These are phyloP conservation scores for Syngnathus acus DNA, from an alignment of 2,797 vertebrate genomes.

Conservation along the genomic window DNA sequence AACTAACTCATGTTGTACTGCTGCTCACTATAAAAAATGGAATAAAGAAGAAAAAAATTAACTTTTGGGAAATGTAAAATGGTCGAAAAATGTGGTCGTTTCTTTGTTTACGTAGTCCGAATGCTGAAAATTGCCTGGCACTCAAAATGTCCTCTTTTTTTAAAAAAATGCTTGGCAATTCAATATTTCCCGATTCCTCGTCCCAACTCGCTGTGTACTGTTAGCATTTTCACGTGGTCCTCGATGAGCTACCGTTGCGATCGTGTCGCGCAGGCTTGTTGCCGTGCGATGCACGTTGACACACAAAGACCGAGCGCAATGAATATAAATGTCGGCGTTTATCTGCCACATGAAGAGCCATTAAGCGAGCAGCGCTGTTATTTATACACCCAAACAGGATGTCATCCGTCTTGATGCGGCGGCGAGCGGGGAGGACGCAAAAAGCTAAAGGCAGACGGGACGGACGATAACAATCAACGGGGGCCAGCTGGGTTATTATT, in stretches of 20 bases:
- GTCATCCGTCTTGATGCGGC: background rate
- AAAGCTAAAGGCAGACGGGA: constrained; percentile 18
- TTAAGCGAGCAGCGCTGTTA: background rate
- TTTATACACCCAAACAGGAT: constrained; percentile 6
- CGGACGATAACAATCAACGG: constrained; percentile 23
- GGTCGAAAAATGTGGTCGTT: no score
- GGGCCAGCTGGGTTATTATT: background rate
- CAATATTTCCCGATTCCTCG: no score
- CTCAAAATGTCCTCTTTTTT: background rate
- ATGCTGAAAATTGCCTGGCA: no score
- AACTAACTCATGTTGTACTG: no score
- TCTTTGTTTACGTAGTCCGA: no score
- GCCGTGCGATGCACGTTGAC: background rate
- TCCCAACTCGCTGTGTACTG: background rate
- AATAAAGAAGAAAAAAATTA: no score
- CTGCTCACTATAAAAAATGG: no score
- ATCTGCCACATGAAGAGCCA: constrained; percentile 1
- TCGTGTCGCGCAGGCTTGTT: no score
- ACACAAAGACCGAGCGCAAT: background rate
- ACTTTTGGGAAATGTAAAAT: no score
- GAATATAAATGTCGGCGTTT: background rate
- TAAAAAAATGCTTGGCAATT: background rate
- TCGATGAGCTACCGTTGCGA: no score
- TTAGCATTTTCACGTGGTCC: constrained; percentile 21
- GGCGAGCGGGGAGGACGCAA: background rate